A percentile compares a stretch with the other conserved stretches of the same genome.
Evolutionary conservation across 1,140 invertebrate species (phyloP).

Genomic region (Caenorhabditis briggsae): DNA sequence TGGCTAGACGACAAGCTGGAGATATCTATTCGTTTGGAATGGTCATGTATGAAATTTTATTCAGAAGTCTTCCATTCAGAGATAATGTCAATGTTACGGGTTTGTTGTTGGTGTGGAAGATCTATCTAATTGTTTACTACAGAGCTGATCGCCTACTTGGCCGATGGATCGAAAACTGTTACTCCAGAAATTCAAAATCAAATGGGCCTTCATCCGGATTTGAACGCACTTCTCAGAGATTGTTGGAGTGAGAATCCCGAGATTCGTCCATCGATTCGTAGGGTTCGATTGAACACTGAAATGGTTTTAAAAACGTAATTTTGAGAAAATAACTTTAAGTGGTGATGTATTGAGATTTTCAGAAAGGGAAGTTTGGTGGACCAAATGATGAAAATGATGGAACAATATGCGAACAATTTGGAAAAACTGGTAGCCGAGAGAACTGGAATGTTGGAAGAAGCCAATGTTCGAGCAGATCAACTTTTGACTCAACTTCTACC

Average conservation of each 20-base stretch:
- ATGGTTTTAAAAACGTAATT: conserved; percentile 72
- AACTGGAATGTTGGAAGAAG: conserved; percentile 81
- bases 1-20: conserved; percentile 68
- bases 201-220: conserved; percentile 73
- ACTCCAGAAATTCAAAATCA: conserved; percentile 74
- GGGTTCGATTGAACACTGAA: conserved; percentile 76
- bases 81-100: conserved; percentile 70
- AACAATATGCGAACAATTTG: conserved; percentile 94
- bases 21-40: conserved; percentile 77
- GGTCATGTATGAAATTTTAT: conserved; percentile 78
- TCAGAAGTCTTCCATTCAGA: conserved; percentile 70
- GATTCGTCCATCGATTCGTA: conserved; percentile 75
- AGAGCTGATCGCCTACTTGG: conserved; percentile 65
- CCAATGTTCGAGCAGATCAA: conserved; percentile 75
- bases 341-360: conserved; percentile 40
- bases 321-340: not conserved
- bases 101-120: conserved; percentile 45
- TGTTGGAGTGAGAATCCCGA: conserved; percentile 77
- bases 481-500: conserved; percentile 75
- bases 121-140: conserved; percentile 14
- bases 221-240: conserved; percentile 73
- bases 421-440: conserved; percentile 93
- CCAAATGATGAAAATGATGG: conserved; percentile 78
- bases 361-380: conserved; percentile 77
- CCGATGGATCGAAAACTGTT: conserved; percentile 72